Conservation (phyloP, 2,797 vertebrate species). For the Micrastur ruficollis region DNA sequence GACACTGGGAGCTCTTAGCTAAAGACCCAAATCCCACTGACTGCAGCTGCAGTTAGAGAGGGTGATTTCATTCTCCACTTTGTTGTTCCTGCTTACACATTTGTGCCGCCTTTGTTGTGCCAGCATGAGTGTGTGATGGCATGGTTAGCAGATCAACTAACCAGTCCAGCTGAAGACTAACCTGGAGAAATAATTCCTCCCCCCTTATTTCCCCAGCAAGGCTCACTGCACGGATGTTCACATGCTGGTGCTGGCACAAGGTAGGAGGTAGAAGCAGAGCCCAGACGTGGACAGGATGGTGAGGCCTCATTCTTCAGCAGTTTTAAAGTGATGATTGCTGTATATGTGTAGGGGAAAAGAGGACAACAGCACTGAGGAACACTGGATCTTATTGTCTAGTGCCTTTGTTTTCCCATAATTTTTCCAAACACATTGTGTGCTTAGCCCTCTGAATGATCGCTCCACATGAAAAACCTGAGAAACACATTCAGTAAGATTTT, state of each 20-base stretch:
- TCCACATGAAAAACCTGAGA: not conserved
- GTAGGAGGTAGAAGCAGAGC: not conserved
- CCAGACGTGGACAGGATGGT: not conserved
- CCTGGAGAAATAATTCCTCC: not conserved
- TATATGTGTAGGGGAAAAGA: not conserved
- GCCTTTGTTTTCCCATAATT: not conserved
- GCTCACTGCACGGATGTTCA: not conserved
- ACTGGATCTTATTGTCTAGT: not conserved
- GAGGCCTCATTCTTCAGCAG: not conserved
- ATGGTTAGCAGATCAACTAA: not conserved
- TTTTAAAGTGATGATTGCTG: not conserved
- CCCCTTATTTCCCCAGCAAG: not conserved
- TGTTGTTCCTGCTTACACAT: not conserved
- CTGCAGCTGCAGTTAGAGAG: not conserved
- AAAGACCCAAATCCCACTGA: not conserved
- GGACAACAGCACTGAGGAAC: not conserved
- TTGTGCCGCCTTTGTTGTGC: not conserved
- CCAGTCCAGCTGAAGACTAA: not conserved
- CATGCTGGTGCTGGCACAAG: not conserved
- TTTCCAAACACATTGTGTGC: not conserved
- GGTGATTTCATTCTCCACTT: accelerated
- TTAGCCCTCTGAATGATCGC: not conserved
- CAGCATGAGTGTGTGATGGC: not conserved
- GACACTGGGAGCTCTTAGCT: not conserved
- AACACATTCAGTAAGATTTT: not conserved